phyloP scores from a whole-genome alignment of 2,113 vertebrate species.

The Arenaria interpres region DNA sequence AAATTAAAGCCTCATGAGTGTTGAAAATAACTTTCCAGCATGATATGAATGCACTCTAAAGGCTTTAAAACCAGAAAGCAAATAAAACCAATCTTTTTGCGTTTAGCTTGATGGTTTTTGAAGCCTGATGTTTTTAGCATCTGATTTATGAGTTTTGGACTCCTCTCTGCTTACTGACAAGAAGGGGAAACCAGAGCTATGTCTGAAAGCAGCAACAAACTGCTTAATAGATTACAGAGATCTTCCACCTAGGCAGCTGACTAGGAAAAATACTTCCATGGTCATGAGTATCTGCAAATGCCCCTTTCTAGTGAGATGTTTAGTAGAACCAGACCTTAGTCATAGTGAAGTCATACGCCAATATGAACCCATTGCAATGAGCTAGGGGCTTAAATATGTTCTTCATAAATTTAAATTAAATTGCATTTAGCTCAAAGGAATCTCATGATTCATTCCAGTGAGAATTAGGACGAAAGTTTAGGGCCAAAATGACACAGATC shows the following conservation, averaged over 20 bases:
- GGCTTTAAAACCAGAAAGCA: neutral
- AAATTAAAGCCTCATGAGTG: neutral
- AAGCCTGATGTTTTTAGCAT: neutral
- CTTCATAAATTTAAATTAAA: slow-evolving; percentile 8
- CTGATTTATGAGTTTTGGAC: neutral
- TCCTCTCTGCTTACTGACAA: neutral
- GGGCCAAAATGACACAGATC: neutral
- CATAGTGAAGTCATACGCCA: neutral
- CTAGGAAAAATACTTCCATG: neutral
- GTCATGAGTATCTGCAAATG: neutral
- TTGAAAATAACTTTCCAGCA: neutral
- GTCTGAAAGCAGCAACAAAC: neutral
- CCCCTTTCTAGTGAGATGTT: neutral
- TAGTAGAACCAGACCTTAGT: neutral
- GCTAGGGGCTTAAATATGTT: neutral
- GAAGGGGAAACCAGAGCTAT: neutral
- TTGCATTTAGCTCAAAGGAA: neutral
- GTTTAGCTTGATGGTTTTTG: neutral
- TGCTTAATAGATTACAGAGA: neutral
- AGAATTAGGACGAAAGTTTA: neutral
- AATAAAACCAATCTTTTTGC: neutral
- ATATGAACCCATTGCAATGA: neutral
- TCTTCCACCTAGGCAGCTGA: neutral
- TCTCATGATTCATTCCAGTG: neutral
- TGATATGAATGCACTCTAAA: neutral